Base-by-base conservation (phyloP, 1,140 invertebrate genomes). In the Tachypleus tridentatus region DNA sequence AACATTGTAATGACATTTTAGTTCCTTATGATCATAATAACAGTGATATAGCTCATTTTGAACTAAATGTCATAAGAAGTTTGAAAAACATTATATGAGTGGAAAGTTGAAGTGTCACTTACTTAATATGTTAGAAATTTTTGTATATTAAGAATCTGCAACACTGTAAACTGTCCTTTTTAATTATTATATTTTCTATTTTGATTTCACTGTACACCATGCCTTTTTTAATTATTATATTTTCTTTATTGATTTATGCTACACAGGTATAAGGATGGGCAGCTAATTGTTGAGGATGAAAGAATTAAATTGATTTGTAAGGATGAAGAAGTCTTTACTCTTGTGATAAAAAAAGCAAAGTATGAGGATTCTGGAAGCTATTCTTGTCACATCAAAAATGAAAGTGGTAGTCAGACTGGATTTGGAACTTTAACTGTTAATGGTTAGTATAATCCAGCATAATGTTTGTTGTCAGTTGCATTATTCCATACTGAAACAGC, bases 331-430 rank as follows among this genome's bases (percentile, higher is more conserved):
- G 82, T 85, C 72, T 87, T 88, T 71, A 83, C 84, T 49, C 79
- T 98, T 47, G 83, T 86, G 10, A 89, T 98, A 58, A 85, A 87
- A 64, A 85, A 90, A 64, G 85, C 89, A 0, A 83, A 82, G 60
- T 79, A 93, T 1, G 88, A 89, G 49, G 95, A 98, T 76, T 81
- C 88, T 50, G 96, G 93, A 6, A 89, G 87, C n/a, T 98, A 97
- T 74, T 92, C 92, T 1, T 86, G 96, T 9, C 84, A 93, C 3
- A 90, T 93, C 1, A 87, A 86, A 63, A 98, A 98, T 70, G 64
- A 74, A 7, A 75, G 76, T 4, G 82, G 82, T 9, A 72, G 69
- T 57, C 76, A 77, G 51, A 72, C 69, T 8, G 75, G 74, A 53
- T 74, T 77, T 63, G 73, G 72, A 8, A 73, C 69, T 6, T 71